Evolutionary conservation across 2,888 invertebrate genomes (phyloP), one percentile per base, ranked within the genome.

Genomic region (Smittia sp.): DNA sequence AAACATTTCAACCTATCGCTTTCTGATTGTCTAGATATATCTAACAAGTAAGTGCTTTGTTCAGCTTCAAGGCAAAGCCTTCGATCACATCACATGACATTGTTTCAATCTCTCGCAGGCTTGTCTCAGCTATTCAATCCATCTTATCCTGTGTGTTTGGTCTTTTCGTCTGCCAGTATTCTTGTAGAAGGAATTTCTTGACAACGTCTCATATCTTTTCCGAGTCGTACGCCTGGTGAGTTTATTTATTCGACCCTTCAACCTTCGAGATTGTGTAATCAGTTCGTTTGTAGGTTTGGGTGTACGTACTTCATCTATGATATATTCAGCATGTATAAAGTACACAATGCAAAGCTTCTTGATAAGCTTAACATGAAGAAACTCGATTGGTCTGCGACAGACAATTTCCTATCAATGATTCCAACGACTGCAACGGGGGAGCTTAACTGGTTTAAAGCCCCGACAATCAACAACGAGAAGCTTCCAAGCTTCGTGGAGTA

Each of bases 21-120:
- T n/a, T 39, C 38, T 7, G 72, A 72, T 24, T 58, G 58, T 20
- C 18, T 62, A 2, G 72, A 72, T 27, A 72, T 72, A n/a, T 15
- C 58, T 1, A 72, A 72, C 27, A 72, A 72, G 72, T 72, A 39
- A 72, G 72, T 69, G 9, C n/a, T n/a, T n/a, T n/a, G n/a, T 22
- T 52, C 4, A n/a, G 52, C 15, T 52, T 52, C 15, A 52, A 15
- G 15, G n/a, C 24, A 13, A 63, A n/a, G 25, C n/a, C n/a, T n/a
- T n/a, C n/a, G n/a, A n/a, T n/a, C 22, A 22, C 7, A 6, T 24
- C 27, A 63, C 27, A 27, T 25, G 63, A n/a, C 39, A 6, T 63
- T 65, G 6, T 32, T 32, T 32, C 32, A 32, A 32, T 32, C 9
- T 13, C n/a, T 69, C 58, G 39, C 46, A 73, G 73, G 24, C 27